Evolutionary conservation across 2,113 vertebrate species (phyloP).

Genomic region (Neoarius graeffei): DNA sequence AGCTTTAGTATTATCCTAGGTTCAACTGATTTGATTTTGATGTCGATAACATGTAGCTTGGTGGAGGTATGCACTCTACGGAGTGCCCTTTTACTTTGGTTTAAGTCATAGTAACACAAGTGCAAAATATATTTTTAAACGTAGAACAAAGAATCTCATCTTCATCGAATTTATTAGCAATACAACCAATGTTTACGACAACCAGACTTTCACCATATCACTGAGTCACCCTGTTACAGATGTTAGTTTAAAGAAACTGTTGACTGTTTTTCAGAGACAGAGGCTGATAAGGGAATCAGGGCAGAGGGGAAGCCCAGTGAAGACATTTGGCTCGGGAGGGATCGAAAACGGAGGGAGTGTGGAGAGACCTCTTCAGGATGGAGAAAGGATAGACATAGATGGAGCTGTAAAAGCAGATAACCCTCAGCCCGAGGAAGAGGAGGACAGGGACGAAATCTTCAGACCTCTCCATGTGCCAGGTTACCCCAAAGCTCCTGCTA

Average conservation of each 20-base stretch:
- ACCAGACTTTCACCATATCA: background rate
- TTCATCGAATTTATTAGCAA: too few species aligned
- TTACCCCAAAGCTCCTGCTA: constrained; percentile 41
- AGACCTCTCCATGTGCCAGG: constrained; percentile 73
- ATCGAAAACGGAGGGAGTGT: constrained; percentile 70
- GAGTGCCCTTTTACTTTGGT: too few species aligned
- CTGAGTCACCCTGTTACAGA: background rate
- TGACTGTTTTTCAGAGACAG: constrained; percentile 66
- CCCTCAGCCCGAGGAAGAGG: constrained; percentile 64
- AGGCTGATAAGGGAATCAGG: constrained; percentile 64
- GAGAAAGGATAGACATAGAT: constrained; percentile 53
- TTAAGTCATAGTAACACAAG: too few species aligned
- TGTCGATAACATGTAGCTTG: too few species aligned
- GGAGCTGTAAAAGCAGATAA: constrained; percentile 59
- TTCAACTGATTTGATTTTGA: too few species aligned
- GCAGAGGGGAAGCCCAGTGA: constrained; percentile 59
- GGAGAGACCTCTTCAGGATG: constrained; percentile 53
- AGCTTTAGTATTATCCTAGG: too few species aligned
- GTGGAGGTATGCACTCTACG: too few species aligned
- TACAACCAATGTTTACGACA: too few species aligned
- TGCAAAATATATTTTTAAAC: too few species aligned
- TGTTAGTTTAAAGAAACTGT: background rate
- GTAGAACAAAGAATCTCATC: too few species aligned
- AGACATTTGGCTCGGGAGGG: constrained; percentile 63
- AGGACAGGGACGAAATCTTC: constrained; percentile 65